Evolutionary conservation across 2,797 vertebrate species (phyloP), one percentile per base, ranked within the genome.

Genomic region (Argentina silus): DNA sequence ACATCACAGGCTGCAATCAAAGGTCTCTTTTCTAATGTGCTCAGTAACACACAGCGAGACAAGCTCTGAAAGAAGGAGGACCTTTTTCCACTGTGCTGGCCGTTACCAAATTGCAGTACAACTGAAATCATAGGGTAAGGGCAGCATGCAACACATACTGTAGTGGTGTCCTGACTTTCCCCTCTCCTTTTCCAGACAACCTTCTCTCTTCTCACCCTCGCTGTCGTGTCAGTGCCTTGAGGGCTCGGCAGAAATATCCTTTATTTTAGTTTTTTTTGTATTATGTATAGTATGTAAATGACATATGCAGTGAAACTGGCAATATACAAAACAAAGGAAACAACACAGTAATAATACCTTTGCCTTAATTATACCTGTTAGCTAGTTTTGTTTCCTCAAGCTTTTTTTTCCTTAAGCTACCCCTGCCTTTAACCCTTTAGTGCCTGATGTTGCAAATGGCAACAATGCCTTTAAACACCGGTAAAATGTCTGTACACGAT

Each of bases 11-110:
- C 3, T 48, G 67, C 36, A 78, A 83, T 68, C 82, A 77, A 68
- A 83, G 78, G 80, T 69, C 71, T 61, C 51, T 74, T 74, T 73
- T 36, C 73, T 67, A 62, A 76, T 73, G 51, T 61, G 50, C 21
- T 73, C 67, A 68, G 69, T 74, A 15, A 79, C 14, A 60, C 50
- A 27, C 61, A 59, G 53, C 42, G 11, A 7, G 3, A 23, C 15
- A 69, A 74, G 68, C 64, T 69, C 64, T 79, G 47, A 78, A 71
- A 36, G 8, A 48, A 42, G 27, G 69, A 61, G 15, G 6, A 78
- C 79, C 69, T 78, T 51, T 73, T 19, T 65, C 45, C 10, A n/a
- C n/a, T n/a, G n/a, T 43, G 19, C 36, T 70, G 45, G n/a, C 23
- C 60, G 80, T 73, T 73, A 66, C 23, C 6, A 56, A 61, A 15